Evolutionary conservation across 1,140 invertebrate genomes (phyloP), one percentile per base, ranked within the genome.

Genomic region (Tribolium castaneum): DNA sequence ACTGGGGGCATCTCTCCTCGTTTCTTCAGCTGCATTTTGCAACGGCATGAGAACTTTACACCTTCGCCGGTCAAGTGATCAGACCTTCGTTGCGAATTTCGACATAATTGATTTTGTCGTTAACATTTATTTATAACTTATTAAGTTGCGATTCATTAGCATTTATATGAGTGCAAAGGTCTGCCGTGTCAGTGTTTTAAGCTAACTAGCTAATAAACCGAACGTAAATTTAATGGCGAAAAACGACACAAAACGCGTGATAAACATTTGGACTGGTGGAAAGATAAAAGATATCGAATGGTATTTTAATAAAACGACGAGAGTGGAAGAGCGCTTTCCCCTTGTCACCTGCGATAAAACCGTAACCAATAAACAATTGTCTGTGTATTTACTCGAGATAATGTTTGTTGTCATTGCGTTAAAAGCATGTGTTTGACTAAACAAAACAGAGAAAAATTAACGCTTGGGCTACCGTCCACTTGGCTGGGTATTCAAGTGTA

Each of bases 1-100:
- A 81, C 80, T 66, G 66, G 71, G 70, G 79, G 76, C 79, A 80
- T 75, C 79, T 51, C 70, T 70, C 30, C 51, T 51, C 70, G 70
- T 35, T 72, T 50, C 22, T 19, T 54, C 52, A 25, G 59, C 14
- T 66, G 59, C 59, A 66, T 72, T 72, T 72, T 72, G 70, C 70
- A 72, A 72, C 45, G 22, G 45, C 50, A 49, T 72, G 70, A 72
- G 70, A 72, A 72, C 50, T 72, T 51, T 72, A 50, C 70, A 72
- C 39, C 50, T 72, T n/a, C 34, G 6, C 7, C 70, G 70, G 70
- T 72, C 70, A 72, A 72, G 70, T 50, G 19, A 35, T n/a, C 59
- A 35, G 59, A 34, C 59, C 25, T 35, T 35, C 25, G 10, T 35
- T 25, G 10, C 59, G 4, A 66, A 66, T 66, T 66, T 66, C 59